Base-by-base conservation (phyloP, 2,797 vertebrate genomes). In the Dallia pectoralis region DNA sequence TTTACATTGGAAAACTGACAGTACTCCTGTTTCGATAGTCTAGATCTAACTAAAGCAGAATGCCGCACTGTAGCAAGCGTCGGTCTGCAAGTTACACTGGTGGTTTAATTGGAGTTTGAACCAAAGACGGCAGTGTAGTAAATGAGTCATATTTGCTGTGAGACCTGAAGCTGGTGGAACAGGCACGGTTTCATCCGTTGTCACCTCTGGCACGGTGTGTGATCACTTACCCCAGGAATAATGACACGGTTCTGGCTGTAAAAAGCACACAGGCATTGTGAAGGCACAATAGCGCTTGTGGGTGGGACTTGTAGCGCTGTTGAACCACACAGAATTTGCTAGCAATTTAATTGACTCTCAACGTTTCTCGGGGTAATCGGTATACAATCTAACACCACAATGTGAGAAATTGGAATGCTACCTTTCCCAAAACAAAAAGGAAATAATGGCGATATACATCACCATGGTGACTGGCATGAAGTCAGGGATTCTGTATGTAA, bases 51-150 rank as follows among this genome's bases (percentile, higher is more conserved):
- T 51, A 19, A 19, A 56, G 53, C 25, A 59, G n/a, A 9, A 56
- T 56, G 22, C 22, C n/a, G 6, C 25, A 25, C 11, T 56, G 22
- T 56, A 22, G 9, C n/a, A 9, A n/a, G 51, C 22, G 22, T 22
- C 19, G n/a, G n/a, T 9, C 51, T 22, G n/a, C 15, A 53, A 7
- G n/a, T 7, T 25, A 27, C 53, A 59, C 53, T 59, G 53, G 22
- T 59, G 53, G 9, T 59, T 22, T 25, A 59, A 90, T 88, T 88
- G 87, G 91, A 89, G 75, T 82, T 56, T 7, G 49, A 19, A 51
- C 18, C n/a, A 18, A 51, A 19, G 18, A 25, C 11, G n/a, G 22
- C 11, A 56, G 11, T 25, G 8, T 14, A 56, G 22, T 56, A 56
- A 11, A 56, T 25, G 22, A 25, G 22, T 56, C 53, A 22, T 11